Evolutionary conservation across 2,797 vertebrate species (phyloP).

Genomic region (Gallinago solitaria): DNA sequence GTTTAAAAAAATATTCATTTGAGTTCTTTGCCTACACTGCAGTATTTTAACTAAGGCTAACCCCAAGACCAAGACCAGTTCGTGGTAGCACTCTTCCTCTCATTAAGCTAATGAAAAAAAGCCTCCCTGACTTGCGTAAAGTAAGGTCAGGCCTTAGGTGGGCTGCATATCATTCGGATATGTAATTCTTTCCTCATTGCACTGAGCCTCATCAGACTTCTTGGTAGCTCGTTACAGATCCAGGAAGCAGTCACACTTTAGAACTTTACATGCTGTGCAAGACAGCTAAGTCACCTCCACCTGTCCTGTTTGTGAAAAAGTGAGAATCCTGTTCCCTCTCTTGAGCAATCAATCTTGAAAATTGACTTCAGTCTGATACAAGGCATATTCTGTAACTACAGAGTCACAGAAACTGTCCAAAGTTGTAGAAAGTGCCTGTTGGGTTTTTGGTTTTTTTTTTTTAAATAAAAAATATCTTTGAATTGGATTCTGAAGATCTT

Average conservation of each 20-base stretch:
- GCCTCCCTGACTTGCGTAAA: neutral
- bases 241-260: fast-evolving
- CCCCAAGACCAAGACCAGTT: neutral
- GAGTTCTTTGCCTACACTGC: neutral
- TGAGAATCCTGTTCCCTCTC: neutral
- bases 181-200: neutral
- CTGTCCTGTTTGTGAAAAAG: neutral
- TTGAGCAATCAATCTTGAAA: neutral
- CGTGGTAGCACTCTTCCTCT: neutral
- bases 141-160: neutral
- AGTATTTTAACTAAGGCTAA: neutral
- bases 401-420: neutral
- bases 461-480: neutral
- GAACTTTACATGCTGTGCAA: neutral
- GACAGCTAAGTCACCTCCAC: neutral
- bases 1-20: neutral
- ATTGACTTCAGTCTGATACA: neutral
- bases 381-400: neutral
- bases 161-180: neutral
- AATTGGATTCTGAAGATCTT: neutral
- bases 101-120: neutral
- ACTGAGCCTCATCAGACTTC: neutral
- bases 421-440: neutral
- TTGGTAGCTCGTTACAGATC: neutral
- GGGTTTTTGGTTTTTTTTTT: neutral